These are phyloP conservation scores for Pristiophorus japonicus DNA, from an alignment of 2,113 vertebrate genomes.

Conservation along the genomic window DNA sequence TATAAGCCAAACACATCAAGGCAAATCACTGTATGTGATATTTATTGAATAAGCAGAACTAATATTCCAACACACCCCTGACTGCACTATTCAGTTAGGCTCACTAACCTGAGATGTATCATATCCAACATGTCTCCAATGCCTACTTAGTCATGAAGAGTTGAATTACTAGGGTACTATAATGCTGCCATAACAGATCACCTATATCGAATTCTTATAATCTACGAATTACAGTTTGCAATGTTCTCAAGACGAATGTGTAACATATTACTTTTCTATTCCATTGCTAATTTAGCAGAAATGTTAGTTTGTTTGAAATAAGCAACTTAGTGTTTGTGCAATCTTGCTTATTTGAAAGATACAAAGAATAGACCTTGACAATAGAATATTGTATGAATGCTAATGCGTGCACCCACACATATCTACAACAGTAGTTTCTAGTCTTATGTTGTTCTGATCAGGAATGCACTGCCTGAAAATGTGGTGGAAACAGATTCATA, in stretches of 20 bases:
- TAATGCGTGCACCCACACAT: background rate
- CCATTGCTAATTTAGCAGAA: conserved; percentile 2
- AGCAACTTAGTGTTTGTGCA: background rate
- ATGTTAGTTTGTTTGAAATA: background rate
- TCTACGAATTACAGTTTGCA: conserved; percentile 10
- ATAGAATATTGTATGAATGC: background rate
- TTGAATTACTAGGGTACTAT: background rate
- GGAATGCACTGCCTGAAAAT: no score
- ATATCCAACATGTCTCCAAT: background rate
- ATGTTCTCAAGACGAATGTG: conserved; percentile 2
- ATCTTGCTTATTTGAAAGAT: background rate
- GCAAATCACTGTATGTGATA: background rate
- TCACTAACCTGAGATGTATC: background rate
- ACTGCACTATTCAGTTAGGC: background rate
- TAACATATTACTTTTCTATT: background rate
- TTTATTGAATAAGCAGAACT: conserved; percentile 25
- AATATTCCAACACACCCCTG: background rate
- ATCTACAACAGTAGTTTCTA: background rate
- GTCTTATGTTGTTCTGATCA: background rate
- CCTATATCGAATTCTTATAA: background rate
- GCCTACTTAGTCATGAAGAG: background rate
- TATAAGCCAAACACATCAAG: background rate
- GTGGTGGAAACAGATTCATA: no score
- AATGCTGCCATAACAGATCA: background rate
- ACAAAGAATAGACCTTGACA: background rate